Evolutionary conservation across 2,888 invertebrate species (phyloP).

Genomic region (Zele albiditarsus): DNA sequence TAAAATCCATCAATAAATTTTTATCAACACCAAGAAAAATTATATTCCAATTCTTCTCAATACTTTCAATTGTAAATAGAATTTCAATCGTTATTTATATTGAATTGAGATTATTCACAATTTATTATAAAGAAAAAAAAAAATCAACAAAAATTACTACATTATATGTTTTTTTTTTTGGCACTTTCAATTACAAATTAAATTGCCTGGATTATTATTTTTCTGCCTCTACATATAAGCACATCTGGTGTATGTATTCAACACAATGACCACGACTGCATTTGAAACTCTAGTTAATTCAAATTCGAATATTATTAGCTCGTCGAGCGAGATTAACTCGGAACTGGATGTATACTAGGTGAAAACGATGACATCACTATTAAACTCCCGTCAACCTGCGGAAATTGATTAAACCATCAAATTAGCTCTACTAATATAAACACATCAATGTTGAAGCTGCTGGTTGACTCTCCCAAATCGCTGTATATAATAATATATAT

Average conservation of each 20-base stretch:
- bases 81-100: no score
- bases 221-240: background rate
- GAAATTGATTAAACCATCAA: conserved; percentile 73
- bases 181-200: no score
- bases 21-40: no score
- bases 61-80: no score
- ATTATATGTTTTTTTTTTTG: no score
- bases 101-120: no score
- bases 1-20: no score
- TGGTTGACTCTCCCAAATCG: conserved; percentile 32
- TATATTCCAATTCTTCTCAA: no score
- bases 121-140: no score
- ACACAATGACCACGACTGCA: conserved; percentile 66
- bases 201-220: background rate
- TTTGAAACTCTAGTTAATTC: conserved; percentile 72
- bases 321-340: conserved; percentile 71
- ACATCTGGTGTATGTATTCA: conserved; percentile 38
- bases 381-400: conserved; percentile 71
- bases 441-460: conserved; percentile 59
- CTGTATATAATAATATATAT: background rate
- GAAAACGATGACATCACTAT: conserved; percentile 73
- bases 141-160: no score
- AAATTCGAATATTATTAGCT: conserved; percentile 71
- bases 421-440: conserved; percentile 72
- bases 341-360: conserved; percentile 67